Conservation (phyloP, 2,113 vertebrate genomes). For the Melanotaenia duboulayi region DNA sequence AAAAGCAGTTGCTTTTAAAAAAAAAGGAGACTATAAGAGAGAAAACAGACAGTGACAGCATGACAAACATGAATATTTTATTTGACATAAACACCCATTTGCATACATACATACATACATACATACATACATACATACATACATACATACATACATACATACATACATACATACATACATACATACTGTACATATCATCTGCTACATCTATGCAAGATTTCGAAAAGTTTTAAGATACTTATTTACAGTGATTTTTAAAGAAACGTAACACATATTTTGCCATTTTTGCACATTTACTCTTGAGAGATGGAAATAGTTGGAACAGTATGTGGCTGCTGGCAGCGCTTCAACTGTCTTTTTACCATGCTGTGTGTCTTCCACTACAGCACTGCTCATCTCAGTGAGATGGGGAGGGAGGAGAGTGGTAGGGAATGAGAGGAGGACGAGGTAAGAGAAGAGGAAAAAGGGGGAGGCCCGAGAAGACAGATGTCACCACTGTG, state of each 20-base stretch:
- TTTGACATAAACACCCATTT: background rate
- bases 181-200: conserved; percentile 6
- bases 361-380: conserved; percentile 67
- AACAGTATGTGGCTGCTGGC: conserved; percentile 65
- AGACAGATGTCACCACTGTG: conserved; percentile 82
- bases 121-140: no score
- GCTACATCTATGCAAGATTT: conserved; percentile 1
- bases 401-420: conserved; percentile 31
- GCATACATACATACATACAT: no score
- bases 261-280: conserved; percentile 39
- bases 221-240: conserved; percentile 1
- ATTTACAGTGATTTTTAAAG: conserved; percentile 39
- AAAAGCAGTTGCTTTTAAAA: no score
- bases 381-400: conserved; percentile 64
- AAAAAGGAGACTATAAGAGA: no score
- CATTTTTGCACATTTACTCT: conserved; percentile 50
- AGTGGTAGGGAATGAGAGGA: conserved; percentile 13
- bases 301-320: conserved; percentile 52
- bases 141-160: no score
- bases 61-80: background rate
- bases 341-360: conserved; percentile 63
- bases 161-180: no score
- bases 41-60: no score
- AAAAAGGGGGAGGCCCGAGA: conserved; percentile 48
- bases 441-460: conserved; percentile 1